Base-by-base conservation (phyloP, 2,888 invertebrate genomes). In the Andrena fulva region DNA sequence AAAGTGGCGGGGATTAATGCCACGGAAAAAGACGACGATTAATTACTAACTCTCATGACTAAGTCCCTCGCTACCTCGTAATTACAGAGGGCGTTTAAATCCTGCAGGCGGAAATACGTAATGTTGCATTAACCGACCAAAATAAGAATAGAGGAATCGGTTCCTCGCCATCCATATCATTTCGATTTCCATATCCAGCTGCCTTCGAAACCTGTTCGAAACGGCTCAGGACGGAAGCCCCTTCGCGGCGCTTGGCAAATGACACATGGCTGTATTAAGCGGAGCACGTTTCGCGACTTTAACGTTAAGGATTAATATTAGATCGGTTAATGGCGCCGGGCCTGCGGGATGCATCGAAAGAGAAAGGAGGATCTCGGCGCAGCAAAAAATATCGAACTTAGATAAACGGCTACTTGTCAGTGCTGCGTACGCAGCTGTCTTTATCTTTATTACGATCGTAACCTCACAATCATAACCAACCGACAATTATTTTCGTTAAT, bases 401-500 rank as follows among this genome's bases (percentile, higher is more conserved):
- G 71, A 71, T 69, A 68, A 60, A 48, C 24, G 59, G 60, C 48
- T 68, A 27, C 56, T 64, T 69, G 79, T 74, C 59, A 27, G 24
- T 16, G 24, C 27, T 64, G 42, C 56, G 31, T 24, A 20, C 64
- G 33, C 16, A 24, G n/a, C 67, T 3, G 33, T n/a, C 68, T 75
- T 52, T 77, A 82, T 84, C 84, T 80, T 70, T 56, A 82, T 79
- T 72, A 56, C 50, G 27, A 72, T 69, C 83, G 79, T 42, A 33
- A 63, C 71, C 71, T 75, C 77, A 67, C 74, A 33, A 69, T 71
- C 71, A 59, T 87, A 85, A 82, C 68, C 62, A 79, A 76, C 60
- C 82, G 68, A 35, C 76, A 79, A 84, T 82, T 80, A 85, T 87
- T 85, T 85, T 78, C 77, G 67, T 62, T 87, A 87, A 87, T 85